Percentiles rank a stretch among this genome's conserved stretches.
Evolutionary conservation across 2,113 vertebrate species (phyloP).

Genomic region (Tamias sibiricus): DNA sequence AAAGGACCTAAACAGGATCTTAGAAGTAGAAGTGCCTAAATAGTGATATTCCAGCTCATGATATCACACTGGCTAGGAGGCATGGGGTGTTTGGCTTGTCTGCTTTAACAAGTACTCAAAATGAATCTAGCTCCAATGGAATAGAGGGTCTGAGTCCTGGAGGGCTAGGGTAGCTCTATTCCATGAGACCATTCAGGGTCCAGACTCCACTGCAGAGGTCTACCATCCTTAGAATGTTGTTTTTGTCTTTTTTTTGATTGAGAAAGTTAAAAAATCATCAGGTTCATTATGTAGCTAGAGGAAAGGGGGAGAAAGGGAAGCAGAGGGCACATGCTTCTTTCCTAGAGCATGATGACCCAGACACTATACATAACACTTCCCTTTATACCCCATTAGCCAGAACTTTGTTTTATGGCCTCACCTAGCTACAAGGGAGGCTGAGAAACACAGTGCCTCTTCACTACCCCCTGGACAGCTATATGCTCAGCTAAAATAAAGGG

Average conservation of each 20-base stretch:
- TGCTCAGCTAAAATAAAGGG: background rate
- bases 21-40: background rate
- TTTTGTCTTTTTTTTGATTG: background rate
- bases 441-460: background rate
- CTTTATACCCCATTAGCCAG: background rate
- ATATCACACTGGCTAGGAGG: background rate
- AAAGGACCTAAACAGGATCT: background rate
- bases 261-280: background rate
- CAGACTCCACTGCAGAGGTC: background rate
- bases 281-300: background rate
- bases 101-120: slow-evolving; percentile 42
- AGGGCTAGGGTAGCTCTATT: background rate
- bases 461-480: background rate
- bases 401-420: slow-evolving; percentile 36
- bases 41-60: background rate
- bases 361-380: background rate
- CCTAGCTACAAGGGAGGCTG: background rate
- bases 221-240: background rate
- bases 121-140: background rate
- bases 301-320: background rate
- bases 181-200: background rate
- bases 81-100: background rate
- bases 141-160: background rate
- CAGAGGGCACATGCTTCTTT: background rate
- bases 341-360: background rate